phyloP scores from a whole-genome alignment of 2,797 vertebrate species.

The Columba guinea region DNA sequence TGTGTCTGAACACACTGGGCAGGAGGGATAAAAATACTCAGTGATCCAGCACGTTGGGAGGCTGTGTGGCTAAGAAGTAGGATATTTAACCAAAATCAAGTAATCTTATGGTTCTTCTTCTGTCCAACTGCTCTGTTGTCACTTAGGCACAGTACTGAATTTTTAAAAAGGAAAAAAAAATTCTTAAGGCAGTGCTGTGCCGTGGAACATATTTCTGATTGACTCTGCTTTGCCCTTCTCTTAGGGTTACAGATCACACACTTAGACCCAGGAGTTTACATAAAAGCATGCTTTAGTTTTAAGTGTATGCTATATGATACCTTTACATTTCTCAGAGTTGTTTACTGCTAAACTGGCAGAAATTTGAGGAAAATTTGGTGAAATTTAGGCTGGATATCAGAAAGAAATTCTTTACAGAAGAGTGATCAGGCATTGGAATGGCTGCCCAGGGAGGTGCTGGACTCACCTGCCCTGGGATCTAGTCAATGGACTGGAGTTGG shows the following conservation, averaged over 20 bases:
- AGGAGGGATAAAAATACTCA: background rate
- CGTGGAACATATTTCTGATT: background rate
- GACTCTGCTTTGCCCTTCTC: background rate
- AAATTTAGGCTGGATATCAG: no score
- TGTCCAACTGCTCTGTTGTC: background rate
- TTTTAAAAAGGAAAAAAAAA: background rate
- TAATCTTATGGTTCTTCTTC: background rate
- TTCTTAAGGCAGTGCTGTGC: background rate
- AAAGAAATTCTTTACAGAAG: no score
- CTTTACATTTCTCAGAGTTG: background rate
- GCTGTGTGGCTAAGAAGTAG: background rate
- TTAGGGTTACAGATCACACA: background rate
- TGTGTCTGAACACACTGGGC: background rate
- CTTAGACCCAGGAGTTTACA: background rate
- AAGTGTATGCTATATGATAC: background rate
- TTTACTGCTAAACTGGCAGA: background rate
- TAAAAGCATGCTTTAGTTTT: background rate
- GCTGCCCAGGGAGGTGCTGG: no score
- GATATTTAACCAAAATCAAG: background rate
- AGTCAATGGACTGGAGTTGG: no score
- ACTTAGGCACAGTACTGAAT: background rate
- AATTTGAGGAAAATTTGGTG: background rate
- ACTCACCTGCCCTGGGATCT: no score
- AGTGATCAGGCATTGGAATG: no score
- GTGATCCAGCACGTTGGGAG: background rate